Evolutionary conservation across 1,140 invertebrate species (phyloP).

Genomic region (Saccostrea cuccullata): DNA sequence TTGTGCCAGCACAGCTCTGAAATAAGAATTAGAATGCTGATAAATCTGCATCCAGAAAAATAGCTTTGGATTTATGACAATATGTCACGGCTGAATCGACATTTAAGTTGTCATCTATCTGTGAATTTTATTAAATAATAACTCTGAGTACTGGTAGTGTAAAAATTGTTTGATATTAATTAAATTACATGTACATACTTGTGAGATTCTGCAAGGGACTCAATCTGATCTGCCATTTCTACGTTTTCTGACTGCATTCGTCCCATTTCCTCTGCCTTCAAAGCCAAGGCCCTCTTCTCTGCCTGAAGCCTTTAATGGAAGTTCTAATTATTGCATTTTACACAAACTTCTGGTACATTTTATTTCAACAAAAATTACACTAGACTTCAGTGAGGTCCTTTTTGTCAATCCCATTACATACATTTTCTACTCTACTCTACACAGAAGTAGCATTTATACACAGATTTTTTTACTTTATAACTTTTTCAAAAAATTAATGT

Average conservation of each 20-base stretch:
- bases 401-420: too few relatives aligned
- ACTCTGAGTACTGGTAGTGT: too few relatives aligned
- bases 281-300: conserved; percentile 67
- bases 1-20: conserved; percentile 72
- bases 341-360: too few relatives aligned
- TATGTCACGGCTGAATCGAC: neutral
- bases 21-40: conserved; percentile 42
- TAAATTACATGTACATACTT: conserved; percentile 71
- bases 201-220: conserved; percentile 71
- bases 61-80: neutral
- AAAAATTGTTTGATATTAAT: too few relatives aligned
- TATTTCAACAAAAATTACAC: too few relatives aligned
- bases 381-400: too few relatives aligned
- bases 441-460: too few relatives aligned
- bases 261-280: conserved; percentile 74
- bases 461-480: too few relatives aligned
- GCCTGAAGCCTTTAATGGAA: conserved; percentile 65
- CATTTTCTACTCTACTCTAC: too few relatives aligned
- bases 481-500: too few relatives aligned
- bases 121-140: too few relatives aligned
- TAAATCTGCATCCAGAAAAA: neutral
- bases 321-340: too few relatives aligned
- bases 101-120: neutral
- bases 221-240: conserved; percentile 70
- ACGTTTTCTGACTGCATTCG: conserved; percentile 70